Percentiles rank a stretch among this genome's conserved stretches.
These are phyloP conservation scores for Chrysodeixis includens DNA, from an alignment of 2,888 invertebrate genomes.

Conservation along the genomic window DNA sequence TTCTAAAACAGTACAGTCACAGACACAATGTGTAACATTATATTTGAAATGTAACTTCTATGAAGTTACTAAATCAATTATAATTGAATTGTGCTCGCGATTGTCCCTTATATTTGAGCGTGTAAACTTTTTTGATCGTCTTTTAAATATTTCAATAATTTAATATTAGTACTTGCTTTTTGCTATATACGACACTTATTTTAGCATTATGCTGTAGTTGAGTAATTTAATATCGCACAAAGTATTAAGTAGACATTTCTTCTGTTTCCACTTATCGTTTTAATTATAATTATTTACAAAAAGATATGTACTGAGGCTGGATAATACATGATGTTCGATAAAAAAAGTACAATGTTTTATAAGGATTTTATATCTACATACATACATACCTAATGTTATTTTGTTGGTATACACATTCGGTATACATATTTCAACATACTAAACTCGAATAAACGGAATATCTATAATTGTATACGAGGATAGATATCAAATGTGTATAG, in stretches of 20 bases:
- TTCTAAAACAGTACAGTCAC: conserved; percentile 33
- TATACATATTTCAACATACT: conserved; percentile 22
- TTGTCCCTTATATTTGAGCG: conserved; percentile 37
- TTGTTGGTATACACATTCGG: conserved; percentile 53
- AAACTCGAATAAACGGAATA: conserved; percentile 36
- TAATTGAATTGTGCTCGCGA: conserved; percentile 33
- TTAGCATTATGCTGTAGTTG: conserved; percentile 50
- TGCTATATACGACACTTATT: conserved; percentile 39
- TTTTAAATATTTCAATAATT: conserved; percentile 43
- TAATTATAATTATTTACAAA: conserved; percentile 38
- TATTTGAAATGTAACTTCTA: conserved; percentile 30
- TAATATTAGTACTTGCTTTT: conserved; percentile 44
- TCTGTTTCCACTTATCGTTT: conserved; percentile 35
- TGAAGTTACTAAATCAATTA: conserved; percentile 31
- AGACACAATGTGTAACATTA: conserved; percentile 23
- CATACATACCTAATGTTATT: conserved; percentile 32
- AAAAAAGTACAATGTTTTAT: conserved; percentile 59
- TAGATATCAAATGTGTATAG: conserved; percentile 47
- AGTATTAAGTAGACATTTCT: conserved; percentile 21
- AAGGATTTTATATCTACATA: conserved; percentile 51
- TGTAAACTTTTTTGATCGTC: conserved; percentile 41
- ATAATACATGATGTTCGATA: conserved; percentile 40
- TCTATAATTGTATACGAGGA: conserved; percentile 42
- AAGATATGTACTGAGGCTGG: conserved; percentile 37
- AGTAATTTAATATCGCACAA: conserved; percentile 46